Evolutionary conservation across 2,888 invertebrate genomes (phyloP), one percentile per base, ranked within the genome.

Genomic region (Stratiomys singularior): DNA sequence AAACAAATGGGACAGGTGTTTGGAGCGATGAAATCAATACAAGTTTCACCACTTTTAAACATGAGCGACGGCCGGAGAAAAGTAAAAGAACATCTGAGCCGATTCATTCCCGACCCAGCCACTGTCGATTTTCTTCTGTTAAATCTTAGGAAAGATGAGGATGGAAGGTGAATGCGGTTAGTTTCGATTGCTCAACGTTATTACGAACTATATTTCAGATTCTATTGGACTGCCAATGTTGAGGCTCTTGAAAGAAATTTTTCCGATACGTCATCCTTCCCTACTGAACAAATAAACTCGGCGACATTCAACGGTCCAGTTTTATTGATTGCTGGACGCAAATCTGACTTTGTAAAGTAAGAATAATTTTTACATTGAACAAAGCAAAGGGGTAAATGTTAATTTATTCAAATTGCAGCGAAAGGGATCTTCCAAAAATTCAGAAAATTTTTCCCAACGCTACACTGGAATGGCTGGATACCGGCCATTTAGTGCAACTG

Each of bases 401-500:
- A 60, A 13, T 23, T 11, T 15, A 15, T 47, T 28, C 18, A 4
- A 18, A 74, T 83, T 84, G 0, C 80, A 90, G 89, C 80, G 86
- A 87, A 80, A 83, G 85, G 11, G 91, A 92, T 83, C 89, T 91
- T 82, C 85, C 88, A 0, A 83, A 85, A 76, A 93, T 95, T 60
- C 85, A 88, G 81, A 85, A 89, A 79, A 83, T 92, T 3, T 95
- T 95, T 84, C 93, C 94, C 0, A 87, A 87, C 1, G 91, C 92
- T 0, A 80, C 81, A 37, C 77, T 86, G 1, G 80, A 83, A 80
- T 87, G 85, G 85, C 86, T 81, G 71, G 94, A 93, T 47, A 95
- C 98, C 5, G 96, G 96, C 0, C 98, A 99, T 86, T 95, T 97
- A 94, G 92, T 98, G 0, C 98, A 99, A 85, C 93, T 94, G 81